These are phyloP conservation scores for Dromius quadrimaculatus DNA, from an alignment of 2,888 invertebrate genomes.

Conservation along the genomic window DNA sequence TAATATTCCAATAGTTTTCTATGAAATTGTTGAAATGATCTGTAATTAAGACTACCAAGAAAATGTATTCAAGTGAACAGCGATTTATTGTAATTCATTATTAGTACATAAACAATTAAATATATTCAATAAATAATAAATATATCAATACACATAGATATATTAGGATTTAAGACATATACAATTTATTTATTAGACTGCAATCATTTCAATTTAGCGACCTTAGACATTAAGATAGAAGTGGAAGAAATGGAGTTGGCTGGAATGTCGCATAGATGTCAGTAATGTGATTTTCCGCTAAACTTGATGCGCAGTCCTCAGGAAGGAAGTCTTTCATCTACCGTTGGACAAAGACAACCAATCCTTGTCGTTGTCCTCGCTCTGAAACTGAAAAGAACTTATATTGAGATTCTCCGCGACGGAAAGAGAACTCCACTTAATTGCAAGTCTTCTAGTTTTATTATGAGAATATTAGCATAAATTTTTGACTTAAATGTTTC, in stretches of 20 bases:
- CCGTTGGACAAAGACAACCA: conserved; percentile 47
- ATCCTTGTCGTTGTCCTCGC: conserved; percentile 44
- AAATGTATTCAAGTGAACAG: conserved; percentile 39
- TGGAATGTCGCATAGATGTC: neutral
- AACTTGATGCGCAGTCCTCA: conserved; percentile 36
- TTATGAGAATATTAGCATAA: no score
- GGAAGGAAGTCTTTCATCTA: conserved; percentile 48
- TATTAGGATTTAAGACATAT: conserved; percentile 25
- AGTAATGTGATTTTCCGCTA: conserved; percentile 36
- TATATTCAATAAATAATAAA: conserved; percentile 26
- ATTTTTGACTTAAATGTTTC: no score
- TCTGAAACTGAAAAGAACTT: conserved; percentile 27
- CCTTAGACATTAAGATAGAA: conserved; percentile 3
- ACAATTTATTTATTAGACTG: conserved; percentile 30
- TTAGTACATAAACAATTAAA: conserved; percentile 40
- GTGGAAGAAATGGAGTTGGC: conserved; percentile 6
- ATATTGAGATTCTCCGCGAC: neutral
- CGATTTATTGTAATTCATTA: conserved; percentile 43
- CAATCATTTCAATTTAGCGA: conserved; percentile 15
- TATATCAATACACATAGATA: conserved; percentile 35
- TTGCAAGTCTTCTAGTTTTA: neutral
- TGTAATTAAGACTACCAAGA: neutral
- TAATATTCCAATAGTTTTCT: no score
- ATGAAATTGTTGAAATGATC: neutral
- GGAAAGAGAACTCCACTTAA: neutral